A percentile compares a stretch with the other conserved stretches of the same genome.
These are phyloP conservation scores for Macrophya alboannulata DNA, from an alignment of 2,888 invertebrate species.

Conservation along the genomic window DNA sequence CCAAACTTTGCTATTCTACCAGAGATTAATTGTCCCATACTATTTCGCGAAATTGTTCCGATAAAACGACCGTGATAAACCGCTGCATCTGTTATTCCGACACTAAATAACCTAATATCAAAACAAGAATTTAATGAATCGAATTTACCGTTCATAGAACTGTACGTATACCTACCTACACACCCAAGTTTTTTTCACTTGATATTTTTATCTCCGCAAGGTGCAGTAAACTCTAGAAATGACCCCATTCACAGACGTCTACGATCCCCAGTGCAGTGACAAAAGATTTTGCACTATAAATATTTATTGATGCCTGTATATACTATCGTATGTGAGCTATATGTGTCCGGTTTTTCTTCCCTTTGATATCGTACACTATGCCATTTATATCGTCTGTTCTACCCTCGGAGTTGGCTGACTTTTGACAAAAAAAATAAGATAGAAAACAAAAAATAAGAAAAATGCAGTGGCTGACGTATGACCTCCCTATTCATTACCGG, in stretches of 20 bases:
- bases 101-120: neutral
- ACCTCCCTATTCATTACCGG: neutral
- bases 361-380: neutral
- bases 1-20: neutral
- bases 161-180: neutral
- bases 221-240: constrained; percentile 3
- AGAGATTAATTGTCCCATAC: neutral
- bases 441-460: neutral
- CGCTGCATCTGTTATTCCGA: neutral
- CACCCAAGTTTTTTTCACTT: neutral
- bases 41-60: neutral
- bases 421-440: neutral
- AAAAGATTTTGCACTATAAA: neutral
- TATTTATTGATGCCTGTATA: neutral
- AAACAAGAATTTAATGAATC: neutral
- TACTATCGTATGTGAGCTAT: neutral
- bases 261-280: neutral
- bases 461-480: neutral
- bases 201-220: neutral
- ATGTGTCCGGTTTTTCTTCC: neutral
- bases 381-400: neutral
- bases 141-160: constrained; percentile 16
- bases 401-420: too few species aligned
- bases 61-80: neutral
- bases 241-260: neutral